Base-by-base conservation (phyloP, 2,888 invertebrate species). In the Drosophila setosimentum region DNA sequence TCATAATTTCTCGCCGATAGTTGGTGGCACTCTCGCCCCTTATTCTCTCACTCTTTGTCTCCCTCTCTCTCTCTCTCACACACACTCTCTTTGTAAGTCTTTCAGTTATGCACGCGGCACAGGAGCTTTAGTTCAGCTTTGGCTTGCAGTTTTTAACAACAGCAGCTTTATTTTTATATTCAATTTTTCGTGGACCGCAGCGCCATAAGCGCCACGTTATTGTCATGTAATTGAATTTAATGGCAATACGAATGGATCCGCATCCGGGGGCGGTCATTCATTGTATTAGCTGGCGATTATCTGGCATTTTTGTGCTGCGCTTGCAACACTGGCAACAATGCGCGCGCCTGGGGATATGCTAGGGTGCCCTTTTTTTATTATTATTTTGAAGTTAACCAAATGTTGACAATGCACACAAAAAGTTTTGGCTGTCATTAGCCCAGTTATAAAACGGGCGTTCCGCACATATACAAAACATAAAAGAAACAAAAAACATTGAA, bases 161-260 rank as follows among this genome's bases (percentile, higher is more conserved):
- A 53, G 73, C 89, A 89, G 74, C 74, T 84, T 89, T 84, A 89
- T 82, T 87, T 84, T 86, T 86, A 85, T 85, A 80, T 85, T 85
- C 89, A 85, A 85, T 89, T 87, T 82, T 72, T 42, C 57, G 76
- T 72, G 71, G 75, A 78, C 87, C 78, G 78, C 87, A 79, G 61
- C 71, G 79, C 89, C 85, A 80, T 89, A 84, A 90, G 85, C 87
- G 74, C 87, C 78, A 76, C 86, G 85, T 87, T 90, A 90, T 88
- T 89, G 89, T 83, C 80, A 70, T 87, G 87, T 89, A 88, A 88
- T 88, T 90, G 88, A 88, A 88, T 90, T 81, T 89, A 90, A 88
- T 84, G 80, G 84, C 83, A 78, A 83, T 79, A 66, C 78, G 67
- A 82, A 77, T 81, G 83, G 83, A 84, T 76, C 79, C 76, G 76